Conservation (phyloP, 2,888 invertebrate genomes). For the Tryphoninae sp. region DNA sequence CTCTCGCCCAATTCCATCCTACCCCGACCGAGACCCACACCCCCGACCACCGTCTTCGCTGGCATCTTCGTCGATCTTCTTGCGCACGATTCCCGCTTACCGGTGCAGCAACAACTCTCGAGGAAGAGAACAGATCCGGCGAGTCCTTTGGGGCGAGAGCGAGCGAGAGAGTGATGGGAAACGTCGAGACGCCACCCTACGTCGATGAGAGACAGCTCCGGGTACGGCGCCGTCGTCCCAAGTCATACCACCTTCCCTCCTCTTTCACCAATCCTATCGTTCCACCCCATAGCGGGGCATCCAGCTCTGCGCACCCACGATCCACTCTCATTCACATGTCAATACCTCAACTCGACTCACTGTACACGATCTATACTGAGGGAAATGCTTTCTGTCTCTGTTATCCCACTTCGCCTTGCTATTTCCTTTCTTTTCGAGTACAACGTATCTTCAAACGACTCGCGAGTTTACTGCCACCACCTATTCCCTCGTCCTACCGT, state of each 20-base stretch:
- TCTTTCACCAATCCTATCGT: constrained; percentile 42
- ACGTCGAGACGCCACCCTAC: constrained; percentile 61
- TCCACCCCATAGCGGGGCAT: constrained; percentile 63
- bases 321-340: constrained; percentile 69
- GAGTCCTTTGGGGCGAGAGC: background rate
- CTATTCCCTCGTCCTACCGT: background rate
- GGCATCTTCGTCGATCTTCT: constrained; percentile 44
- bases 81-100: constrained; percentile 56
- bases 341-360: constrained; percentile 66
- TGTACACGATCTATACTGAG: constrained; percentile 52
- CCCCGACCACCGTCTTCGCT: constrained; percentile 4
- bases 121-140: constrained; percentile 31
- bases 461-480: constrained; percentile 42
- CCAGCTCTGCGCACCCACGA: constrained; percentile 58
- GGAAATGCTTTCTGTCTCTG: constrained; percentile 7
- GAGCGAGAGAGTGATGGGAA: constrained; percentile 53
- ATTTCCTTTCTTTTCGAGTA: background rate
- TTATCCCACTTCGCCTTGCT: background rate
- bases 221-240: constrained; percentile 60
- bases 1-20: constrained; percentile 42
- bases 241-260: constrained; percentile 14
- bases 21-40: constrained; percentile 2
- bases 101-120: constrained; percentile 54
- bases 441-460: background rate
- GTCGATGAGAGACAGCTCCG: constrained; percentile 63